phyloP scores from a whole-genome alignment of 2,113 vertebrate species.

The Scatophagus argus region DNA sequence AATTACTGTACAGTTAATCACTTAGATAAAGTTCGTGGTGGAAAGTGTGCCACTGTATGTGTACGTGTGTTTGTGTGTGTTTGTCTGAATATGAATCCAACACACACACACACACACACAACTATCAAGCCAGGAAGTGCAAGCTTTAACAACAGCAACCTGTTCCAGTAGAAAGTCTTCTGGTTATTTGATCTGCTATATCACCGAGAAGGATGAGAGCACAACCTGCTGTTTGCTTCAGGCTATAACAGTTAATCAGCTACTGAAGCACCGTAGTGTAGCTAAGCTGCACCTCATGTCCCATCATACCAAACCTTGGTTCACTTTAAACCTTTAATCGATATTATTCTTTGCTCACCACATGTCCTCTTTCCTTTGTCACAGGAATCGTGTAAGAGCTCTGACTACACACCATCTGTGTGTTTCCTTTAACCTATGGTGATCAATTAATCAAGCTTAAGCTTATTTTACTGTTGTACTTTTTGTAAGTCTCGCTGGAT shows the following conservation, averaged over 20 bases:
- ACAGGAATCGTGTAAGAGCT: background rate
- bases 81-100: background rate
- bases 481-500: background rate
- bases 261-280: background rate
- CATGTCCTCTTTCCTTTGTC: too few relatives aligned
- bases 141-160: background rate
- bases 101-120: background rate
- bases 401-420: background rate
- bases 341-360: background rate
- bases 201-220: constrained; percentile 36
- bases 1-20: too few relatives aligned
- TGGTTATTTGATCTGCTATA: background rate
- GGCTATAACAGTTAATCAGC: constrained; percentile 13
- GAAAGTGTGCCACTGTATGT: background rate
- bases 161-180: background rate
- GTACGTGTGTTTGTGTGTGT: background rate
- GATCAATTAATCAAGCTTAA: background rate
- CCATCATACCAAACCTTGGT: background rate
- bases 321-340: background rate
- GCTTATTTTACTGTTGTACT: background rate
- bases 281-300: too few relatives aligned
- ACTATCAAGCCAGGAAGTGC: background rate
- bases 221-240: constrained; percentile 58
- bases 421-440: background rate
- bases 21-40: background rate